These are phyloP conservation scores for Sphaeridia pumilis DNA, from an alignment of 2,888 invertebrate species.

Conservation along the genomic window DNA sequence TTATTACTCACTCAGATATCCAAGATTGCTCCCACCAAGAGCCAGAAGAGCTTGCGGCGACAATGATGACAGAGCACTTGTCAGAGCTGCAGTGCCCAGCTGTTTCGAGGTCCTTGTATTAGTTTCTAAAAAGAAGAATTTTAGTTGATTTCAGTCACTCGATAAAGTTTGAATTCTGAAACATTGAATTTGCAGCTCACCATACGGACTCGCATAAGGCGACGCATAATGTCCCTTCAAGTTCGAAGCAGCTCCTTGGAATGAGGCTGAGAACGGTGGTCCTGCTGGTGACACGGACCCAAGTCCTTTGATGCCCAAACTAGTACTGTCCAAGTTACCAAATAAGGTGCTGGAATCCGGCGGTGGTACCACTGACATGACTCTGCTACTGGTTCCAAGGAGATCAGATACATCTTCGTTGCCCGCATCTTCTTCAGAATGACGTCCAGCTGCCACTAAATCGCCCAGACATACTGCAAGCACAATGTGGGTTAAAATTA, in stretches of 20 bases:
- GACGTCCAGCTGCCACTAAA: background rate
- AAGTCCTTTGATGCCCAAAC: background rate
- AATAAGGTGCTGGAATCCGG: background rate
- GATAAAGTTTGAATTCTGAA: too few relatives aligned
- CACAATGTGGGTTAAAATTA: too few relatives aligned
- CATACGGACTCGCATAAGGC: background rate
- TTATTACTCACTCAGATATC: background rate
- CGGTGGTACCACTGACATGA: background rate
- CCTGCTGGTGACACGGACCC: background rate
- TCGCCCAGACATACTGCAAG: too few relatives aligned
- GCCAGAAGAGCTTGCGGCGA: conserved; percentile 4
- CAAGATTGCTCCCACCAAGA: background rate
- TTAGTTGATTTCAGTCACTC: too few relatives aligned
- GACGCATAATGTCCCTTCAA: too few relatives aligned
- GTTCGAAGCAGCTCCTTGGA: background rate
- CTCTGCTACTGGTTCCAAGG: background rate
- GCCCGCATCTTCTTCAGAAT: background rate
- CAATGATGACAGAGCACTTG: background rate
- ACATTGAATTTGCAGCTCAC: background rate
- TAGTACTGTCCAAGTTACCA: background rate
- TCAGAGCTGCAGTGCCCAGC: background rate
- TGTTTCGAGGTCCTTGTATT: background rate
- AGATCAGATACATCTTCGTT: background rate
- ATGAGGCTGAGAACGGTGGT: background rate
- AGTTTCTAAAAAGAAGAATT: too few relatives aligned